These are phyloP conservation scores for Poecilia velifera DNA, from an alignment of 2,797 vertebrate genomes.

Conservation along the genomic window DNA sequence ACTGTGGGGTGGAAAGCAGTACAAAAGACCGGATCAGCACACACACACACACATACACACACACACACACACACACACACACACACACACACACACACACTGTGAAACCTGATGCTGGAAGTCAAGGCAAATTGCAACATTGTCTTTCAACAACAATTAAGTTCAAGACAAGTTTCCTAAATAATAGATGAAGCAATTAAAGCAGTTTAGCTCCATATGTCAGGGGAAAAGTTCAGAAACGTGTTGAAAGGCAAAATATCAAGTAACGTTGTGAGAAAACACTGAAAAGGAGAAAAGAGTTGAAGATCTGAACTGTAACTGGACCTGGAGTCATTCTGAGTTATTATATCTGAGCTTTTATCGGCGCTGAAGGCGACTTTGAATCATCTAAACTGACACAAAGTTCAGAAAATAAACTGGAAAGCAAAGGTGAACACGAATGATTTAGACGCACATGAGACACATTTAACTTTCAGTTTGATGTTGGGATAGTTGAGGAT, in stretches of 20 bases:
- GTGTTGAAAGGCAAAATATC: conserved; percentile 1
- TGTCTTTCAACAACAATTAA: not conserved
- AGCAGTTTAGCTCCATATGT: not conserved
- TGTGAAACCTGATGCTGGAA: conserved; percentile 22
- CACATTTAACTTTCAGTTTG: not conserved
- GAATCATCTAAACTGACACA: not conserved
- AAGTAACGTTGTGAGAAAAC: not conserved
- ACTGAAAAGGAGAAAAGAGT: not conserved
- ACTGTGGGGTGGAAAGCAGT: conserved; percentile 8
- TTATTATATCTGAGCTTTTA: not conserved
- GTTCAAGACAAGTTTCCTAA: not conserved
- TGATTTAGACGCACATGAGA: not conserved
- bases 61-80: too few species aligned
- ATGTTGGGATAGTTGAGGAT: not conserved
- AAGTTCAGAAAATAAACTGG: not conserved
- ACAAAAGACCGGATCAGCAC: conserved; percentile 18
- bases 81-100: not conserved
- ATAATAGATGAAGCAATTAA: conserved; percentile 5
- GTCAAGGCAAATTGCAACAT: conserved; percentile 2
- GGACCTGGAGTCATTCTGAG: not conserved
- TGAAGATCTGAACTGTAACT: not conserved
- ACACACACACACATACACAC: too few species aligned
- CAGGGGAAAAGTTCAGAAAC: not conserved
- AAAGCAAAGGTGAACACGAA: not conserved
- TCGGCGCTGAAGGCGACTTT: not conserved